Base-by-base conservation (phyloP, 1,140 invertebrate species). In the Papilio glaucus region DNA sequence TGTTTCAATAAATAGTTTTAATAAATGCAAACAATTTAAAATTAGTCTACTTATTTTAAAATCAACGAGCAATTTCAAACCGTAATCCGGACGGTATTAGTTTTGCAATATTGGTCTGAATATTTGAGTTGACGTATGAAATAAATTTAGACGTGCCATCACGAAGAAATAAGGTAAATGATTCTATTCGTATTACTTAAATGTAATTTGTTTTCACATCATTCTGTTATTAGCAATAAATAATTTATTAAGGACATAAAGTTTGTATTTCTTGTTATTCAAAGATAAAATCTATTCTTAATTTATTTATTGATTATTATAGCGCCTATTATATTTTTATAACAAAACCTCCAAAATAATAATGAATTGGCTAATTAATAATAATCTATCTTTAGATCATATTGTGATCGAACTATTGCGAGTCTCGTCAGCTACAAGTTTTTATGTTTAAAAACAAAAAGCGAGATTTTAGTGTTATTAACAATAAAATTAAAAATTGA, bases 101-200 rank as follows among this genome's bases (percentile, higher is more conserved):
- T 39, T 65, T 65, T 41, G 9, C 62, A 41, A 65, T 65, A 39
- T 39, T 39, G 18, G 15, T 65, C 62, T 21, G 62, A 39, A 65
- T 39, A 21, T 12, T 41, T 65, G 18, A 24, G 0, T 21, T 41
- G 15, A 65, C 38, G 8, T 39, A 41, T 65, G 8, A 24, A 57
- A 57, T 57, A 57, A 57, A 53, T 49, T 49, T 49, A 18, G 24
- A 53, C 49, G 21, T 21, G 49, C 9, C 10, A 10, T 53, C 49
- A 53, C 21, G 49, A 18, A 53, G 49, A 53, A 26, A 53, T 53
- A 18, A 24, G 24, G 24, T 24, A 53, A 24, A 8, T 13, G 18
- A 53, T 53, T 53, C 21, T 33, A 6, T 33, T 6, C 4, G 49
- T 53, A 10, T 57, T 24, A 24, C 49, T 57, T 57, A 24, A 57